Evolutionary conservation across 2,888 invertebrate species (phyloP).

Genomic region (Xanthia togata): DNA sequence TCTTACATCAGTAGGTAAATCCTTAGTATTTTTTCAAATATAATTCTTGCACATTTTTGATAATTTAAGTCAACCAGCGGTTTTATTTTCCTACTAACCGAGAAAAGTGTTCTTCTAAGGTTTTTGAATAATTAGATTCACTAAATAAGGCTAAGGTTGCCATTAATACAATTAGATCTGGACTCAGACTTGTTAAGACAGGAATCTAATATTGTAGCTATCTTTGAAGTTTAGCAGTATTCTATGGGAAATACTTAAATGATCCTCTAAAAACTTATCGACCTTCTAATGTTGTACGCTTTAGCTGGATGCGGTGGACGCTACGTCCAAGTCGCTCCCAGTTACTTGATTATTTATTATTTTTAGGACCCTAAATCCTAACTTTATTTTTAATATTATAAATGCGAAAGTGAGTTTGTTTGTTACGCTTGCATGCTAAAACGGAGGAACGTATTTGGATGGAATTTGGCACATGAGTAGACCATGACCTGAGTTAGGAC

Average conservation of each 20-base stretch:
- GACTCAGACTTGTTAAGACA: not conserved
- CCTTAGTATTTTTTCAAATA: not conserved
- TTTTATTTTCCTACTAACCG: not conserved
- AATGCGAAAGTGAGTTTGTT: no score
- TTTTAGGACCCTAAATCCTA: not conserved
- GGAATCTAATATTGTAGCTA: not conserved
- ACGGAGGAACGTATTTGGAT: no score
- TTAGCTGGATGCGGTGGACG: not conserved
- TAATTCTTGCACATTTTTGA: not conserved
- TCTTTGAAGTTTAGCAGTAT: no score
- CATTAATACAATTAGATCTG: not conserved
- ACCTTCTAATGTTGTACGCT: not conserved
- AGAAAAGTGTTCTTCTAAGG: not conserved
- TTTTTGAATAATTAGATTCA: conserved; percentile 2
- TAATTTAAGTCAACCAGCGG: not conserved
- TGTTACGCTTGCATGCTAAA: no score
- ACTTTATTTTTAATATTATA: no score
- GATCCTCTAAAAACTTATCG: no score
- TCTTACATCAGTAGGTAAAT: not conserved
- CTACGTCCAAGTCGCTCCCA: not conserved
- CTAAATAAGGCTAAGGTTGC: not conserved
- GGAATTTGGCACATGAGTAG: no score
- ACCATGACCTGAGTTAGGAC: no score
- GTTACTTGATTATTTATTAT: no score
- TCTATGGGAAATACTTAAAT: not conserved